Percentiles rank a stretch among this genome's conserved stretches.
phyloP scores from a whole-genome alignment of 2,888 invertebrate genomes.

The Cecidostiba fungosa region DNA sequence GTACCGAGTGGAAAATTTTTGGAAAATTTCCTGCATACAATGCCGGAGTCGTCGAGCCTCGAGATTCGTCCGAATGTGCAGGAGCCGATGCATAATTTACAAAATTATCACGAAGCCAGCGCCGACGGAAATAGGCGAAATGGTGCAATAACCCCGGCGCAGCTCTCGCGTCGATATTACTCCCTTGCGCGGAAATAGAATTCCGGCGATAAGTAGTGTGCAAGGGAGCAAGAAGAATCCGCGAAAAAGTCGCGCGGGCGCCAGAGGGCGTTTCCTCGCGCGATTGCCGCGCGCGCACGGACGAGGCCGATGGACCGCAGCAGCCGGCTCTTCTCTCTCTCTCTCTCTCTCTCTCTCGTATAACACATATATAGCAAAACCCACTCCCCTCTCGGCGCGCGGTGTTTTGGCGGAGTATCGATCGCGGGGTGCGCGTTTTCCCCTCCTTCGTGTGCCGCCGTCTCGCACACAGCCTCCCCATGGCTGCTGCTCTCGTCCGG shows the following conservation, averaged over 20 bases:
- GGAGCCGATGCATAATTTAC: too few species aligned
- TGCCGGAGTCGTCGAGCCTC: too few species aligned
- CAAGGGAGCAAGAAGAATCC: background rate
- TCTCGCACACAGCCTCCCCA: slow-evolving; percentile 28
- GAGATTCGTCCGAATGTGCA: too few species aligned
- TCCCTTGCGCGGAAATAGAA: background rate
- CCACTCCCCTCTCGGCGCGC: slow-evolving; percentile 7
- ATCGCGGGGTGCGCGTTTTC: slow-evolving; percentile 30
- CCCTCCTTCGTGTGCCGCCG: slow-evolving; percentile 24
- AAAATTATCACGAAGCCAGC: too few species aligned
- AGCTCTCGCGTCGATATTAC: background rate
- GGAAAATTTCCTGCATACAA: background rate
- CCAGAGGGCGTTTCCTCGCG: slow-evolving; percentile 39
- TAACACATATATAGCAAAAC: too few species aligned
- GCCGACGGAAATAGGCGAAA: background rate
- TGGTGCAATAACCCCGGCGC: background rate
- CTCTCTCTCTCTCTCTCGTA: too few species aligned
- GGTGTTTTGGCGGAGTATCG: slow-evolving; percentile 50
- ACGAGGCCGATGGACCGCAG: slow-evolving; percentile 38
- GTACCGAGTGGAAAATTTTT: too few species aligned
- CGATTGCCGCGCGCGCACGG: background rate
- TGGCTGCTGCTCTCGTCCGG: background rate
- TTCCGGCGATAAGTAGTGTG: background rate
- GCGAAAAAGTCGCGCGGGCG: background rate
- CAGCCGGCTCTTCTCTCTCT: background rate